Percentiles rank a stretch among this genome's conserved stretches.
Evolutionary conservation across 2,797 vertebrate species (phyloP).

Genomic region (Fratercula arctica): DNA sequence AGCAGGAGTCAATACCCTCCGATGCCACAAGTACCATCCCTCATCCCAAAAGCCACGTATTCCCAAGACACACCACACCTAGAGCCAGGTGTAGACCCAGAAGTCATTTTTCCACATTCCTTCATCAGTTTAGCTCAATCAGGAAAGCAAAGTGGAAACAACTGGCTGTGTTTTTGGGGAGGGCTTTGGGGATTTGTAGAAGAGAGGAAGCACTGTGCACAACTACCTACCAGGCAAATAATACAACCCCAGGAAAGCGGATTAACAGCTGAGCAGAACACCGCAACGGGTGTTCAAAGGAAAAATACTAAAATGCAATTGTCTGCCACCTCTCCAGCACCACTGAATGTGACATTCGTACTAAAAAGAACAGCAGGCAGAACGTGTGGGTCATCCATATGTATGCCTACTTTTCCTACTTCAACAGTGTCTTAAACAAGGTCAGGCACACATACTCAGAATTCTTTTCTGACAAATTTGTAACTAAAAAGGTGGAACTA

Average conservation of each 20-base stretch:
- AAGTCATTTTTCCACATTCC: neutral
- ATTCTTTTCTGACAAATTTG: neutral
- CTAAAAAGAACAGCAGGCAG: neutral
- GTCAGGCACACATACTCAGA: neutral
- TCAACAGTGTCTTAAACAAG: neutral
- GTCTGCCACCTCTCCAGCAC: neutral
- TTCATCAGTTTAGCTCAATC: neutral
- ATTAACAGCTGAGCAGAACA: rapidly evolving
- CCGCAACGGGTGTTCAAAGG: rapidly evolving
- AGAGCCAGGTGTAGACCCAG: neutral
- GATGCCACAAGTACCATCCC: neutral
- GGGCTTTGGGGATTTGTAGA: neutral
- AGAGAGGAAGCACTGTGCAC: neutral
- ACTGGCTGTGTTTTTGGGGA: rapidly evolving
- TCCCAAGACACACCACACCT: neutral
- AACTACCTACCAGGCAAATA: neutral
- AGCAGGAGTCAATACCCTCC: neutral
- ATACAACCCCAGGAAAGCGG: neutral
- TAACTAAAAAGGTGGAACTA: constrained; percentile 57
- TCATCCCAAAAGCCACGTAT: rapidly evolving
- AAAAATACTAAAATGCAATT: neutral
- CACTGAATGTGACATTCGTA: rapidly evolving
- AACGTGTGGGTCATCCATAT: neutral
- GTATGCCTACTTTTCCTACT: neutral
- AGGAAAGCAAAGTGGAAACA: neutral